Conservation (phyloP, 2,797 vertebrate genomes). For the Lemur catta region DNA sequence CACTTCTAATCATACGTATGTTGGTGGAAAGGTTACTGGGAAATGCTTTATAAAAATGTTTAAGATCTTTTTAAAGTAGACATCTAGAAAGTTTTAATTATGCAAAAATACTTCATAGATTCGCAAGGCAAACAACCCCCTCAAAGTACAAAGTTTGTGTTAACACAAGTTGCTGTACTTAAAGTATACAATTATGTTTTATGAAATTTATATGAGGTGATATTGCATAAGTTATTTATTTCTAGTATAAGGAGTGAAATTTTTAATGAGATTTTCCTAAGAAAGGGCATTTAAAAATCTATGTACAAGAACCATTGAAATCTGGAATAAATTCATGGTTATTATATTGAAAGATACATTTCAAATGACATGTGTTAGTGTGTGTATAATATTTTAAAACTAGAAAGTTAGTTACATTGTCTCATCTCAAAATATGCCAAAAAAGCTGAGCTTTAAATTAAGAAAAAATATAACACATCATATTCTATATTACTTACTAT, state of each 20-base stretch:
- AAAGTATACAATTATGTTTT: background rate
- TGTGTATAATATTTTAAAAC: conserved; percentile 21
- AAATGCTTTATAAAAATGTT: background rate
- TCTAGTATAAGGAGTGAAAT: background rate
- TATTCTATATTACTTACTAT: background rate
- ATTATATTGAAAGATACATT: background rate
- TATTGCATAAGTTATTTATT: background rate
- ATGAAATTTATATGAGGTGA: background rate
- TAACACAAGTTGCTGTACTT: background rate
- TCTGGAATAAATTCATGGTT: background rate
- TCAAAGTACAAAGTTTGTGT: background rate
- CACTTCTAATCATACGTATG: background rate
- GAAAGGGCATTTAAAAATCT: background rate
- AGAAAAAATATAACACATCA: background rate
- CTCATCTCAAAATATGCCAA: conserved; percentile 21
- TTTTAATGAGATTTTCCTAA: background rate
- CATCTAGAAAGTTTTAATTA: background rate
- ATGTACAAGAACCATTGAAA: background rate
- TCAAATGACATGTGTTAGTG: background rate
- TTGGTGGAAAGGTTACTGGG: background rate
- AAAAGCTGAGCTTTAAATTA: conserved; percentile 1
- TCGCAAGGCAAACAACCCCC: background rate
- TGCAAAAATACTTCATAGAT: background rate
- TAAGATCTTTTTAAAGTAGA: background rate
- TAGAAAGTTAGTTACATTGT: background rate